Base-by-base conservation (phyloP, 2,113 vertebrate genomes). In the Aspidoscelis tigris region DNA sequence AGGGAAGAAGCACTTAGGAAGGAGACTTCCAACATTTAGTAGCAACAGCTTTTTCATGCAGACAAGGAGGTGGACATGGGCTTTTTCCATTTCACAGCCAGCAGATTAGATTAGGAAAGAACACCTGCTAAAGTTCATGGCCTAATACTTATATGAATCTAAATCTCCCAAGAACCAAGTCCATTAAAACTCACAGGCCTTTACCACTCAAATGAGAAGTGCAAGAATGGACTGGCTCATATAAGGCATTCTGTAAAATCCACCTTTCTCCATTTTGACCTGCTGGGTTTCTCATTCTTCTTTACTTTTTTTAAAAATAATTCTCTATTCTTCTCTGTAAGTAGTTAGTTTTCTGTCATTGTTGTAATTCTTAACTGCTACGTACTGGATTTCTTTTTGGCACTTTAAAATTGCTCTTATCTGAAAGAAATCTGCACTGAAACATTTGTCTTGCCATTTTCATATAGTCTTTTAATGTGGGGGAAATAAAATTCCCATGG, bases 381-480 rank as follows among this genome's bases (percentile, higher is more conserved):
- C 7, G 50, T 72, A 87, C 78, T 76, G 80, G 55, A 87, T 21
- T 22, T 84, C 10, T 78, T 90, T 88, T 74, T 81, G 20, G 14
- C n/a, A 12, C 2, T 84, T 88, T 82, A 41, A 88, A 91, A 92
- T 84, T 74, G 83, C 18, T 20, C 21, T 88, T 80, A 65, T 80
- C 65, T 90, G 73, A 90, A 93, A 21, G 18, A 91, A 88, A 89
- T 87, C 78, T 78, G 64, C 74, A 88, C 44, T 74, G 78, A 89
- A 88, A 88, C 88, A 90, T 89, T 86, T 89, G 76, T 72, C 78
- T 87, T 89, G 78, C 88, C 78, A 81, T 65, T 39, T 86, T 81
- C 41, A 76, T 89, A 86, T 16, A 85, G 72, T 86, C 87, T 83
- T 8, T 80, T 18, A 87, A 22, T 88, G 61, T n/a, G 70, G 66